Conservation (phyloP, 2,797 vertebrate genomes). For the Sardinella longiceps region DNA sequence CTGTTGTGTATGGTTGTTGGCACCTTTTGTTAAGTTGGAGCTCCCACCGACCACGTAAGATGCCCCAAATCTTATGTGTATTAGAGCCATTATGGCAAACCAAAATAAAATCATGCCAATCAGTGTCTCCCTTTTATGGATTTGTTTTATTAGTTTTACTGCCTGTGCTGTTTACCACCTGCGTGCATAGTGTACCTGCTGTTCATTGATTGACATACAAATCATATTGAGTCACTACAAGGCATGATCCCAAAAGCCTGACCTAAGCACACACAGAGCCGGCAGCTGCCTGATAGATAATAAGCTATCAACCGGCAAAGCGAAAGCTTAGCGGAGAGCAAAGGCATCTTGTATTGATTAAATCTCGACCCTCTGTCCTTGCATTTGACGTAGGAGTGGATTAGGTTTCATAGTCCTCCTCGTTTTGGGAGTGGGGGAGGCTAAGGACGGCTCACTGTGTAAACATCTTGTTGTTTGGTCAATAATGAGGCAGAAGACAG, state of each 20-base stretch:
- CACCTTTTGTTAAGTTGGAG: no score
- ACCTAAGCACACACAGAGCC: not conserved
- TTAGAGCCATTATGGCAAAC: no score
- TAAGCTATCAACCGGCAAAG: not conserved
- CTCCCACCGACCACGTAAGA: no score
- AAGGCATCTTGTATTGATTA: not conserved
- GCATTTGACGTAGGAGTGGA: not conserved
- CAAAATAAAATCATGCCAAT: no score
- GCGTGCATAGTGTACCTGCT: no score
- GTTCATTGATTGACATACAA: no score
- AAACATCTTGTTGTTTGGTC: constrained; percentile 7
- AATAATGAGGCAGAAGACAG: not conserved
- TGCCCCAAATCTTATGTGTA: no score
- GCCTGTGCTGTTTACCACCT: not conserved
- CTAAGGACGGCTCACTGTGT: not conserved
- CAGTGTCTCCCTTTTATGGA: not conserved
- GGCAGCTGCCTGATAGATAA: not conserved
- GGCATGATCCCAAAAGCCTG: not conserved
- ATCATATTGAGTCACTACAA: no score
- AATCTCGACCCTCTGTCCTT: not conserved
- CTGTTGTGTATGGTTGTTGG: no score
- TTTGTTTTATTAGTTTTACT: not conserved
- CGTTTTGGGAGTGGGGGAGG: not conserved
- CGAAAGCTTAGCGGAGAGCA: not conserved
- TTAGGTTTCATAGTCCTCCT: not conserved